These are phyloP conservation scores for Brachionus asplanchnoidis DNA, from an alignment of 1,140 invertebrate genomes.

Conservation along the genomic window DNA sequence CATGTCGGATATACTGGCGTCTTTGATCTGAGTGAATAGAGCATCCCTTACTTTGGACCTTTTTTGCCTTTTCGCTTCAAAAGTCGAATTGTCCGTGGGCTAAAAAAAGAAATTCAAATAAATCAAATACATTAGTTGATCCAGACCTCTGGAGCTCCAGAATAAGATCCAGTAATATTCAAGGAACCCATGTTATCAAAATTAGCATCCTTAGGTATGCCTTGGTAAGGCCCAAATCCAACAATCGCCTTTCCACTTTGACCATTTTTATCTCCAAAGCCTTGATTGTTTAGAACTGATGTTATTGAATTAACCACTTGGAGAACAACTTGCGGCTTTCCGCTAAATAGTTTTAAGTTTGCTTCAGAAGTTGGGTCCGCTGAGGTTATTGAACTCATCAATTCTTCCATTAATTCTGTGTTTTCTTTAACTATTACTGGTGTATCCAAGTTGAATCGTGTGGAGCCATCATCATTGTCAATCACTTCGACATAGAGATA, in stretches of 20 bases:
- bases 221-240: slow-evolving; percentile 18
- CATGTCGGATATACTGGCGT: background rate
- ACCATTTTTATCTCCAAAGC: slow-evolving; percentile 26
- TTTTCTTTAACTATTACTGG: slow-evolving; percentile 5
- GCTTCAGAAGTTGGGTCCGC: background rate
- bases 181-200: background rate
- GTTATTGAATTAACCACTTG: slow-evolving; percentile 25
- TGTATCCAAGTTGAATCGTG: background rate
- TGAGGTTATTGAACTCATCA: background rate
- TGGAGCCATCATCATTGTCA: slow-evolving; percentile 17
- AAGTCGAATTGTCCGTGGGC: background rate
- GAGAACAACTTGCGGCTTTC: background rate
- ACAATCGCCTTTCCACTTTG: background rate
- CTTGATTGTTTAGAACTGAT: slow-evolving; percentile 31
- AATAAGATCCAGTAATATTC: background rate
- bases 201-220: background rate
- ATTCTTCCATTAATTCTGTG: background rate
- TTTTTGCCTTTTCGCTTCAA: background rate
- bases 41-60: background rate
- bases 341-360: slow-evolving; percentile 12
- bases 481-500: slow-evolving; percentile 26
- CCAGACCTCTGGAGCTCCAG: background rate
- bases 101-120: background rate
- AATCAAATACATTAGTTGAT: too few species aligned
- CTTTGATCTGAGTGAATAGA: background rate